Percentiles rank a stretch among this genome's conserved stretches.
Evolutionary conservation across 1,140 invertebrate species (phyloP).

Genomic region (Scaptomyza graminum): DNA sequence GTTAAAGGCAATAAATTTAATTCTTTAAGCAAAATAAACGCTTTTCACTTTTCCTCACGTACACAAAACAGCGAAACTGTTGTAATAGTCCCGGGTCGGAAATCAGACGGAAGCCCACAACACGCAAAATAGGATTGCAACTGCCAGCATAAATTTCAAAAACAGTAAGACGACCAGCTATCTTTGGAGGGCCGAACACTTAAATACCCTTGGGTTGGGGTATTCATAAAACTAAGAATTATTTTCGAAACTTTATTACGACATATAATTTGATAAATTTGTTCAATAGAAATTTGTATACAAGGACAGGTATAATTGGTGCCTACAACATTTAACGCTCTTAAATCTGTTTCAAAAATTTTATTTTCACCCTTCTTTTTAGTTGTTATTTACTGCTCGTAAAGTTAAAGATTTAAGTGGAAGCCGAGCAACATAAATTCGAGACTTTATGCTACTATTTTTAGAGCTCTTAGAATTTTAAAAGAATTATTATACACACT

Average conservation of each 20-base stretch:
- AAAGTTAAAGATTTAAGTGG: background rate
- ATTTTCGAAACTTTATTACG: too few species aligned
- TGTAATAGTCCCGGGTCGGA: slow-evolving; percentile 17
- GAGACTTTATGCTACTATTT: slow-evolving; percentile 8
- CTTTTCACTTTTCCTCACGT: slow-evolving; percentile 9
- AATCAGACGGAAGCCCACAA: slow-evolving; percentile 58
- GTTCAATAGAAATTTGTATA: too few species aligned
- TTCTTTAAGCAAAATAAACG: slow-evolving; percentile 36
- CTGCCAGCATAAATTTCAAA: slow-evolving; percentile 65
- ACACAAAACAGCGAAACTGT: background rate
- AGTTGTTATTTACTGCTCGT: background rate
- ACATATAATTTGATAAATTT: too few species aligned
- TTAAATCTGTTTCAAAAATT: too few species aligned
- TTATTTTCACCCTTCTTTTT: too few species aligned
- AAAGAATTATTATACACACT: background rate
- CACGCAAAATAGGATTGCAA: slow-evolving; percentile 68
- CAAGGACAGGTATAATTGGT: too few species aligned
- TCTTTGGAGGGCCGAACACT: background rate
- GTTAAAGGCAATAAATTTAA: slow-evolving; percentile 67
- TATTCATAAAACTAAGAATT: background rate
- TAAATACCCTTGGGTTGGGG: background rate
- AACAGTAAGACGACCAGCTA: slow-evolving; percentile 20
- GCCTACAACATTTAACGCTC: too few species aligned
- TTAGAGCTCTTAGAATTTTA: background rate
- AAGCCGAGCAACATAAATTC: background rate